Percentiles rank a stretch among this genome's conserved stretches.
Evolutionary conservation across 2,113 vertebrate genomes (phyloP).

Genomic region (Mormoops blainvillei): DNA sequence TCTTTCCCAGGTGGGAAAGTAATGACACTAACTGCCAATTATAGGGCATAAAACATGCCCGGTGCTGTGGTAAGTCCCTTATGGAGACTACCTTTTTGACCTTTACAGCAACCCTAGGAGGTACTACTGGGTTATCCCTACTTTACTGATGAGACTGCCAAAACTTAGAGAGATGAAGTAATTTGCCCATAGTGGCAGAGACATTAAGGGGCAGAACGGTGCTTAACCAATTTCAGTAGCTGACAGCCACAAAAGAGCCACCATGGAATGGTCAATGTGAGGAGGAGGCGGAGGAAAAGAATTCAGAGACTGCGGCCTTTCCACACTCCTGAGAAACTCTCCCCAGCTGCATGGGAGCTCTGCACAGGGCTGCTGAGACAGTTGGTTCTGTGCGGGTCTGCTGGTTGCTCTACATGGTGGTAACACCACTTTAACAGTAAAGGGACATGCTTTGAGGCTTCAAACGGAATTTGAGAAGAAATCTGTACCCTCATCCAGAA

Average conservation of each 20-base stretch:
- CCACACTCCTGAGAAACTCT: neutral
- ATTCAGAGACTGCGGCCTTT: neutral
- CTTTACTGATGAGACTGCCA: neutral
- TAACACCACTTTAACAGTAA: slow-evolving; percentile 12
- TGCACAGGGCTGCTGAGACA: neutral
- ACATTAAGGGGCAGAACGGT: neutral
- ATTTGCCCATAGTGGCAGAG: neutral
- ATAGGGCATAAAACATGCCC: neutral
- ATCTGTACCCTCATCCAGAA: neutral
- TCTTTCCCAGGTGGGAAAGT: neutral
- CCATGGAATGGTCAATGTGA: neutral
- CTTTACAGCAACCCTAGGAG: neutral
- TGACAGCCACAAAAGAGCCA: neutral
- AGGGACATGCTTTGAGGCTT: slow-evolving; percentile 42
- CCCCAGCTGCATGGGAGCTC: neutral
- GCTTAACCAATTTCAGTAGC: neutral
- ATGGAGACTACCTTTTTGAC: neutral
- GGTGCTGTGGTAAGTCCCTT: neutral
- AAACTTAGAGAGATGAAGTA: neutral
- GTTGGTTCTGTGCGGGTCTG: neutral
- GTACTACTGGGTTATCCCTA: neutral
- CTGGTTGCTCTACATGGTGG: neutral
- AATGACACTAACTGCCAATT: neutral
- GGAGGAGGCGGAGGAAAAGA: neutral
- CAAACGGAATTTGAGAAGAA: slow-evolving; percentile 46